A percentile compares a stretch with the other conserved stretches of the same genome.
These are phyloP conservation scores for Actinemys pallida DNA, from an alignment of 2,113 vertebrate genomes.

Conservation along the genomic window DNA sequence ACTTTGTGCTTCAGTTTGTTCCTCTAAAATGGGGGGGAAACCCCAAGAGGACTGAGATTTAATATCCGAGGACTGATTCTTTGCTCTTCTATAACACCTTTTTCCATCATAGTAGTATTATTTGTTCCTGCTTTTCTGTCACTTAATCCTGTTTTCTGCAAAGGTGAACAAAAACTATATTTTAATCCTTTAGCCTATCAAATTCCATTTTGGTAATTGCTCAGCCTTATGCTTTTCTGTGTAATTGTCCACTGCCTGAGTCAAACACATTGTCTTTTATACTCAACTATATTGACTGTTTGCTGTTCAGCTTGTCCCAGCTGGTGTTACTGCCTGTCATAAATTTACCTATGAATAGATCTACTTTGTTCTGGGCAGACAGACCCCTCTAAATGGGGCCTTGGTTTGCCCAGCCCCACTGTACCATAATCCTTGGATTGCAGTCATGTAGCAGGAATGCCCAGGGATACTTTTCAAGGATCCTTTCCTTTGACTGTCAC, in stretches of 20 bases:
- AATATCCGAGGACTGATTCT: neutral
- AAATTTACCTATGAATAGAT: neutral
- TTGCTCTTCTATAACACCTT: neutral
- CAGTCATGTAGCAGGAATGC: neutral
- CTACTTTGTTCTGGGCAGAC: neutral
- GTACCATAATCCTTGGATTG: neutral
- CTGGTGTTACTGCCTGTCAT: neutral
- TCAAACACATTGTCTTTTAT: neutral
- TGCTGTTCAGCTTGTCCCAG: neutral
- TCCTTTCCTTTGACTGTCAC: neutral
- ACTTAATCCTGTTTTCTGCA: neutral
- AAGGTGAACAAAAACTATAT: neutral
- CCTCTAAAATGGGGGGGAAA: neutral
- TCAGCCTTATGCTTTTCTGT: neutral
- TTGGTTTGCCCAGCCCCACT: neutral
- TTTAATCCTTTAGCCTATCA: neutral
- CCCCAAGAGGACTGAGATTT: neutral
- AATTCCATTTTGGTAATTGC: neutral
- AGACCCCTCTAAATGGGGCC: neutral
- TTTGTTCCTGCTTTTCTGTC: neutral
- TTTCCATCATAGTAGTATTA: neutral
- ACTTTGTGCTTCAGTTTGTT: neutral
- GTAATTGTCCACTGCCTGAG: neutral
- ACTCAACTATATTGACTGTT: neutral
- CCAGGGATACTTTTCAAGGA: neutral